Evolutionary conservation across 2,888 invertebrate genomes (phyloP), one percentile per base, ranked within the genome.

Genomic region (Epinotia ramella): DNA sequence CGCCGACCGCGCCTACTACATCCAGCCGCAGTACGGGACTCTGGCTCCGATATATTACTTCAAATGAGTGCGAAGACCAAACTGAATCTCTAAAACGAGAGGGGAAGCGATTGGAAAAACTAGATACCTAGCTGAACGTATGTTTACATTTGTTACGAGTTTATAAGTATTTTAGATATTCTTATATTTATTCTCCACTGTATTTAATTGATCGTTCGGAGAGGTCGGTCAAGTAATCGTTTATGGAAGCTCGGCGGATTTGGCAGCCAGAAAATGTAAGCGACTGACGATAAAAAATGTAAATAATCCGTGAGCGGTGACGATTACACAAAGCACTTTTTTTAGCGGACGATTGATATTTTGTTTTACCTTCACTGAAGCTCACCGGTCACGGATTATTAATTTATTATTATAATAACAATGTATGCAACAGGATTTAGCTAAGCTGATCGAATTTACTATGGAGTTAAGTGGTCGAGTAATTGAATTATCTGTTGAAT

Each of bases 101-200:
- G 86, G 88, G 88, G 87, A 88, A 88, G 85, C 88, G 81, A 89
- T 89, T 86, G 90, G 89, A 89, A 84, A 86, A 85, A 84, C 84
- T 87, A 87, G 84, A 88, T 85, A 88, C 70, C 85, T 89, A 87
- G 87, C 89, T 86, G 87, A 88, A 88, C 88, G 89, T 93, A 94
- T 93, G 93, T 94, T 94, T 94, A 94, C 94, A 94, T 94, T 94
- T 94, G 94, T 94, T 94, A 94, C 94, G 86, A 94, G 94, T 94
- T 94, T 93, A 94, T 93, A 93, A 95, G 95, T 96, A 96, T 96
- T 96, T 96, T 96, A 96, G 96, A 95, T 96, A 96, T 95, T 96
- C 95, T 95, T 95, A 95, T 94, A 94, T 96, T 95, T 95, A 95
- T 95, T 95, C 95, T 95, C 95, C 92, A 92, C 89, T 92, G 88